A percentile compares a stretch with the other conserved stretches of the same genome.
These are phyloP conservation scores for Macrochelys suwanniensis DNA, from an alignment of 2,797 vertebrate species.

Conservation along the genomic window DNA sequence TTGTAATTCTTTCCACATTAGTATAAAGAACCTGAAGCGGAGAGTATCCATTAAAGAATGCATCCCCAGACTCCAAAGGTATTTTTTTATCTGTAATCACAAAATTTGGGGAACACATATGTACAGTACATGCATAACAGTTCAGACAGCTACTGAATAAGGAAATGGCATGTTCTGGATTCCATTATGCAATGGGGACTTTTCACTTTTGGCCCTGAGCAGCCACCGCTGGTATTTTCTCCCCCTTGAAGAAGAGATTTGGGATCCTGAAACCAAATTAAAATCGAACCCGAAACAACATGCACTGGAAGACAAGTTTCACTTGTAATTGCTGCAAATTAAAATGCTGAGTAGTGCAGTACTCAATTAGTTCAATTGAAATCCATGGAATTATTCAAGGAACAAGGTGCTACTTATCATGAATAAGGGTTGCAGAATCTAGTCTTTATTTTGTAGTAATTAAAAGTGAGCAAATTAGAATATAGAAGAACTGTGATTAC, in stretches of 20 bases:
- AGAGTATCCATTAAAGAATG: constrained; percentile 12
- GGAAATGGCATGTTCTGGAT: no score
- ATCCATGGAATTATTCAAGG: not conserved
- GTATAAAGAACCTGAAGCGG: not conserved
- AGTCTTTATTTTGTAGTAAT: not conserved
- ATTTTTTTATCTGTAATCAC: not conserved
- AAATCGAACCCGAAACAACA: not conserved
- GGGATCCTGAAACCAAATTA: not conserved
- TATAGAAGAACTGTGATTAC: not conserved
- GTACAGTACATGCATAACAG: not conserved
- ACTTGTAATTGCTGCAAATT: not conserved
- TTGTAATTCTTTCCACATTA: not conserved
- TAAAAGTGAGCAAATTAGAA: not conserved
- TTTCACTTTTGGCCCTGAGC: not conserved
- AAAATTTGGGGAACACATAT: rapidly evolving
- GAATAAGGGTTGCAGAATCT: not conserved
- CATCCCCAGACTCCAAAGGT: not conserved
- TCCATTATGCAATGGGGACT: no score
- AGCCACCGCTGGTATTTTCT: not conserved
- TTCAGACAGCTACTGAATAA: not conserved
- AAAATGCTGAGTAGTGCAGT: not conserved
- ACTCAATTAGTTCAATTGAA: not conserved
- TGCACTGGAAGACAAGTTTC: not conserved
- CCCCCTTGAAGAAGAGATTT: not conserved
- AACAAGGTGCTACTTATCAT: not conserved